A percentile compares a stretch with the other conserved stretches of the same genome.
Evolutionary conservation across 2,888 invertebrate species (phyloP).

Genomic region (Sicus ferrugineus): DNA sequence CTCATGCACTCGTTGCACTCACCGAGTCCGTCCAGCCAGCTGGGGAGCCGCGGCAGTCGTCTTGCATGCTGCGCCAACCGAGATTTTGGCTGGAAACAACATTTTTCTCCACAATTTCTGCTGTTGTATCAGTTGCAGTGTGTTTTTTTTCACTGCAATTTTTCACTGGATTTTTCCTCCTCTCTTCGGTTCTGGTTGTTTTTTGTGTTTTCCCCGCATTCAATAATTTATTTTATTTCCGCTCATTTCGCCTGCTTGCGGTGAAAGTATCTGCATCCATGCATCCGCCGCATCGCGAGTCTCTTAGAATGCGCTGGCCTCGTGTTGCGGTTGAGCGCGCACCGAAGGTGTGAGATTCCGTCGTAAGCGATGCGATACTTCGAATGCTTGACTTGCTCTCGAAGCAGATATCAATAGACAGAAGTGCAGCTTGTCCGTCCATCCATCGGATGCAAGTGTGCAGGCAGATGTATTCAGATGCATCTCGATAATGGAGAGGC

Average conservation of each 20-base stretch:
- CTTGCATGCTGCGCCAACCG: not conserved
- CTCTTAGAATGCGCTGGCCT: not conserved
- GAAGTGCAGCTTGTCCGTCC: too few relatives aligned
- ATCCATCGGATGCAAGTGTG: too few relatives aligned
- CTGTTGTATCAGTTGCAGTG: not conserved
- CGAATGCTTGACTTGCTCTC: too few relatives aligned
- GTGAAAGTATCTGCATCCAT: not conserved
- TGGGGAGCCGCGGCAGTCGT: not conserved
- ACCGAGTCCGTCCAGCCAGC: not conserved
- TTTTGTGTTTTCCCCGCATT: not conserved
- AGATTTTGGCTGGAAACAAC: not conserved
- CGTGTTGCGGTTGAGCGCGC: conserved; percentile 4
- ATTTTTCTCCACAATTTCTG: too few relatives aligned
- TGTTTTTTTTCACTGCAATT: not conserved
- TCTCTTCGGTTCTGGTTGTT: not conserved
- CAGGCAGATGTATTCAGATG: too few relatives aligned
- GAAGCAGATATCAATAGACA: too few relatives aligned
- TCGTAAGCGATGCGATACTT: too few relatives aligned
- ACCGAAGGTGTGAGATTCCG: not conserved
- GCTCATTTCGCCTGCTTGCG: conserved; percentile 24
- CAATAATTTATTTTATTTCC: conserved; percentile 1
- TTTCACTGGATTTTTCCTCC: conserved; percentile 1
- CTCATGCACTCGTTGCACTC: not conserved
- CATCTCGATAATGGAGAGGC: too few relatives aligned
- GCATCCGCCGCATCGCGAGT: too few relatives aligned